Base-by-base conservation (phyloP, 2,113 vertebrate genomes). In the Nycticorax nycticorax region DNA sequence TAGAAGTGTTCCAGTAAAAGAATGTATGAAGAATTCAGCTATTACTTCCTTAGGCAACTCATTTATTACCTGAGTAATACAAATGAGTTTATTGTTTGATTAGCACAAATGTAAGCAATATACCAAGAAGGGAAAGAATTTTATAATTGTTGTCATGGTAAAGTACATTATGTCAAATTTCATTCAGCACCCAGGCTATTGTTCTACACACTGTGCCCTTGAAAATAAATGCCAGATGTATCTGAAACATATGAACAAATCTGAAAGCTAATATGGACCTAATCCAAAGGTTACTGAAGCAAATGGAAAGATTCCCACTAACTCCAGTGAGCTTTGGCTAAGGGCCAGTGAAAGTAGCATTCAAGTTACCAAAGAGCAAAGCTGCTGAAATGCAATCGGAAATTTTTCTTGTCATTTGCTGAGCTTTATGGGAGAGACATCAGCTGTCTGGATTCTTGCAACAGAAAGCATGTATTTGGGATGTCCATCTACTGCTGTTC, bases 241-340 rank as follows among this genome's bases (percentile, higher is more conserved):
- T 76, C 79, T 89, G 88, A 95, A 96, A 67, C 52, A 72, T 73
- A 62, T 43, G 95, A 96, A 80, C 78, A 75, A 80, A 64, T 84
- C 82, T 91, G 96, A 96, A 92, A 94, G 83, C 88, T 86, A 41
- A 80, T 64, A n/a, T 96, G 95, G 93, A 84, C 30, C 56, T 75
- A 62, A 56, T 94, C 93, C 96, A 96, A 71, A 64, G 60, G 79
- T 60, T 62, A 12, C 72, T 68, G 79, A 95, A 95, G 76, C 32
- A 86, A 93, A 72, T 85, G 83, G 85, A 93, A 88, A 37, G 52
- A 73, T 93, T 88, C 82, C 75, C 50, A 39, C 37, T 92, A 85
- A 55, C 41, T 92, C 60, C 75, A 81, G 6, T 9, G 64, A 86
- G 63, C 55, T 86, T 72, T 96, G 96, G 93, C 76, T 71, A 35